These are phyloP conservation scores for Budorcas taxicolor DNA, from an alignment of 2,113 vertebrate genomes.

Conservation along the genomic window DNA sequence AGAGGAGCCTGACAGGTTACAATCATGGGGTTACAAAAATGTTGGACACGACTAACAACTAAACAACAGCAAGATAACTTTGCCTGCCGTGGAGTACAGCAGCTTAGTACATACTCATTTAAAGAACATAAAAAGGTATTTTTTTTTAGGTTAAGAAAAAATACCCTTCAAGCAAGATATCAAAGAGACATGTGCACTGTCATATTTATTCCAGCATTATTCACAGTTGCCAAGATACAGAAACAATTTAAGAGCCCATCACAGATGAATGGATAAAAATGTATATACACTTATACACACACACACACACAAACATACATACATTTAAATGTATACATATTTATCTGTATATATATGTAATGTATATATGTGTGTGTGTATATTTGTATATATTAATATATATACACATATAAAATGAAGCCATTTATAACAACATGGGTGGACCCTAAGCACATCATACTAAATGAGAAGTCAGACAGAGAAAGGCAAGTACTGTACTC, in stretches of 20 bases:
- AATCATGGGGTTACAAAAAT: not conserved
- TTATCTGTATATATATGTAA: not conserved
- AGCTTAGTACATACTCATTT: not conserved
- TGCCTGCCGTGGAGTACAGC: not conserved
- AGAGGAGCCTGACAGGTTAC: not conserved
- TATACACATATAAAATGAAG: not conserved
- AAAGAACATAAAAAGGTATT: not conserved
- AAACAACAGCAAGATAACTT: not conserved
- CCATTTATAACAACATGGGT: not conserved
- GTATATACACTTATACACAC: not conserved
- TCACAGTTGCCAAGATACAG: not conserved
- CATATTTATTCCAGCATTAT: not conserved
- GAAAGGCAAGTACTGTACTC: not conserved
- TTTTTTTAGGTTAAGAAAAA: not conserved
- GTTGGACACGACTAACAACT: not conserved
- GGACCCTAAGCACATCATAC: not conserved
- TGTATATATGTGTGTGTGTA: accelerated
- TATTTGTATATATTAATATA: not conserved
- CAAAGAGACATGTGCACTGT: not conserved
- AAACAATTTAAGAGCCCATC: not conserved
- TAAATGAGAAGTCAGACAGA: not conserved
- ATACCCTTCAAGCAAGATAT: not conserved
- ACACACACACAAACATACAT: not conserved
- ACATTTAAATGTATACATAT: not conserved
- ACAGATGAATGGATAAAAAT: not conserved